Base-by-base conservation (phyloP, 2,888 invertebrate genomes). In the Leptopilina syphax region DNA sequence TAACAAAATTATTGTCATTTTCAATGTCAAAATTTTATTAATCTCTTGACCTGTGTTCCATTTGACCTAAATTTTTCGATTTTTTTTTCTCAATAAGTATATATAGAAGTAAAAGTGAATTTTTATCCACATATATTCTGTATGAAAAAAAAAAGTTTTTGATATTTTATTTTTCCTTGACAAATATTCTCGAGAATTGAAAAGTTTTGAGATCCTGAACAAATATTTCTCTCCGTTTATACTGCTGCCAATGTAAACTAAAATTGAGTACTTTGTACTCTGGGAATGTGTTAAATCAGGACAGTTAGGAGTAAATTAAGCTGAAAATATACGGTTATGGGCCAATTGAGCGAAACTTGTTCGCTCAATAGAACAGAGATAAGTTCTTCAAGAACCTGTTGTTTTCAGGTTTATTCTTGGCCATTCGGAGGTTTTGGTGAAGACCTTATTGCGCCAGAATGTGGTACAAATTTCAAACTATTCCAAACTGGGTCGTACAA, bases 301-400 rank as follows among this genome's bases (percentile, higher is more conserved):
- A 70, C 54, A 70, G 70, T 70, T 70, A 34, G 70, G 70, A 54
- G 27, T 24, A 70, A 54, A 70, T 34, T 70, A 70, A 70, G 70
- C 70, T 70, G 70, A 70, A 70, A 54, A 70, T 70, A 34, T 34
- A 70, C 54, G 54, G 70, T 70, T 70, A 70, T 54, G 54, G 50
- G 54, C 70, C 70, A 70, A 70, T 70, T 70, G 70, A 70, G n/a
- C 54, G 50, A 70, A 70, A 70, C 70, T 70, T 70, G 70, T 70
- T 70, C 70, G 34, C 70, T 70, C 70, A 54, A 27, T 70, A 70
- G 27, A n/a, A 9, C 70, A 70, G 54, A 70, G 54, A 70, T 70
- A 70, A 54, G 54, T 70, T 70, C 70, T 34, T 70, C 54, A 70
- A 54, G 70, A 44, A 70, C n/a, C 70, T 70, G 50, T 70, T 70